Evolutionary conservation across 2,113 vertebrate species (phyloP), one percentile per base, ranked within the genome.

Genomic region (Bolborhynchus lineola): DNA sequence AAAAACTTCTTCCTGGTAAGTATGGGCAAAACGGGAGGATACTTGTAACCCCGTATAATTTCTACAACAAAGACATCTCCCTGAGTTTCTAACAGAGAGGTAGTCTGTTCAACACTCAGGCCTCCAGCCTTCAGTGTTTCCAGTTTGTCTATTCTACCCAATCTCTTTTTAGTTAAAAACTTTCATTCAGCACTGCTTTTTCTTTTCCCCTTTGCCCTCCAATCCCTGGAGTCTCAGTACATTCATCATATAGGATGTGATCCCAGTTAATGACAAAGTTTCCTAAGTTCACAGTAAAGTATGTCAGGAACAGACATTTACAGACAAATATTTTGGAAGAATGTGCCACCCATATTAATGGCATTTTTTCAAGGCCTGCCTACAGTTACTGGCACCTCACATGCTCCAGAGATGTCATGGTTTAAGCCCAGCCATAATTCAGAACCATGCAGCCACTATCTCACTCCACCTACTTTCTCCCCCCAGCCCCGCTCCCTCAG

Each of bases 21-120:
- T 46, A 47, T 16, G 63, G 39, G 9, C 20, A 24, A 47, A 81
- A 57, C 39, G 2, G 10, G 7, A 57, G 1, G 41, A 80, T 90
- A 20, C 14, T 62, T 52, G 9, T 59, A 37, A 42, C 23, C 7
- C 4, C 74, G 5, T 39, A 0, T 69, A 49, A 74, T 86, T 86
- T 52, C 49, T 92, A 47, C 12, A 57, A 12, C 29, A 64, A 37
- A 52, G 24, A 23, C 0, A 0, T 60, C 8, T 80, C 25, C 7
- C 41, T 8, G 20, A 44, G 7, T 60, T 89, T 87, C 50, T 82
- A 60, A 25, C 25, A 25, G 44, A 55, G 39, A 63, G 21, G 3
- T 35, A 23, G 21, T 44, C 68, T 2, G 4, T 69, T 75, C 57
- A 65, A 86, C 29, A 15, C 23, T 67, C 18, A 52, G 39, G 7